A percentile compares a stretch with the other conserved stretches of the same genome.
Evolutionary conservation across 2,797 vertebrate genomes (phyloP).

Genomic region (Anguilla obscura): DNA sequence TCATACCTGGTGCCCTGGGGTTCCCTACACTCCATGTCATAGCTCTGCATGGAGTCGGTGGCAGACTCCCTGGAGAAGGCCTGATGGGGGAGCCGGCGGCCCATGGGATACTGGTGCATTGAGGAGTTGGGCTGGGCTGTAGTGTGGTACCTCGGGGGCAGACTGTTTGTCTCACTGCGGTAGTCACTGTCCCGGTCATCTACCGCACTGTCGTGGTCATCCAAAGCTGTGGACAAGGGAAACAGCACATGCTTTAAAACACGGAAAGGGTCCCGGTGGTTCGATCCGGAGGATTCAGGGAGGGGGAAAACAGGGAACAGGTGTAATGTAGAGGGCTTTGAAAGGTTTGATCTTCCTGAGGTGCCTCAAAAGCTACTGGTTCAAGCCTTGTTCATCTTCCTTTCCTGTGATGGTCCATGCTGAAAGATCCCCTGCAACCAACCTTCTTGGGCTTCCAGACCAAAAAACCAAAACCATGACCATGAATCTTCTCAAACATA

Average conservation of each 20-base stretch:
- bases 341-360: background rate
- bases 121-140: constrained; percentile 89
- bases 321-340: background rate
- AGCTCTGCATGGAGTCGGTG: constrained; percentile 74
- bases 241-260: constrained; percentile 24
- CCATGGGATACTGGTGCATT: constrained; percentile 85
- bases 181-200: constrained; percentile 91
- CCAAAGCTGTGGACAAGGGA: constrained; percentile 73
- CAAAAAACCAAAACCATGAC: background rate
- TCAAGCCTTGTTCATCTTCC: background rate
- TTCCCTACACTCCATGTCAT: constrained; percentile 80
- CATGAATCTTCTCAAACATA: background rate
- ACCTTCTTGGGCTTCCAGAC: background rate
- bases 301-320: background rate
- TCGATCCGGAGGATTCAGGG: background rate
- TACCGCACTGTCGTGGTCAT: constrained; percentile 88
- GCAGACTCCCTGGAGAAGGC: constrained; percentile 70
- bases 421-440: background rate
- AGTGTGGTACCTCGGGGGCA: constrained; percentile 84
- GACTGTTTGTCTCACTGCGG: constrained; percentile 85
- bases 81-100: constrained; percentile 73
- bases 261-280: constrained; percentile 13
- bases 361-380: background rate
- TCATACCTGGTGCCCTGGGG: constrained; percentile 75
- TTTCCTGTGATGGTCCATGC: background rate